Evolutionary conservation across 2,888 invertebrate genomes (phyloP), one percentile per base, ranked within the genome.

Genomic region (Campopleginae sp.): DNA sequence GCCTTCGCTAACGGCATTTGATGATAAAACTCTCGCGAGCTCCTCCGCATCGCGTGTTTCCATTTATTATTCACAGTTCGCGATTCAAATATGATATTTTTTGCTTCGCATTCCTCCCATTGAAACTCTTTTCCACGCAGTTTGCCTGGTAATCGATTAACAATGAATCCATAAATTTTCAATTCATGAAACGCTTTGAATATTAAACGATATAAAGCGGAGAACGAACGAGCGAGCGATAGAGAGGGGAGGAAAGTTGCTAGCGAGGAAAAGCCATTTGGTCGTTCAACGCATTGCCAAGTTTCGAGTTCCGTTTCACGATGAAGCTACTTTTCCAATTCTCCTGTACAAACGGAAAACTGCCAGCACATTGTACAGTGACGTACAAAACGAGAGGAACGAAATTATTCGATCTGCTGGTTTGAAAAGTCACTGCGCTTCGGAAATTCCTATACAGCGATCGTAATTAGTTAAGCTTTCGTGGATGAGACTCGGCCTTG

Each of bases 121-220:
- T 17, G 61, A 61, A 61, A 61, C 19, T 58, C 42, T 77, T 38
- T 58, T 48, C 54, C 17, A n/a, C 42, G 27, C 42, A 38, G 66
- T 75, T 77, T 75, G 19, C 48, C 23, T 46, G 27, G 27, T 70
- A 23, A 74, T 78, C 78, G 81, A 75, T 85, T 71, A 77, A 85
- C 61, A 71, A 54, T 65, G 51, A 75, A 54, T 79, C 63, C 46
- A 84, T 80, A 70, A 78, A 84, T 84, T 84, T 84, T 80, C 42
- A 44, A 75, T 71, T 61, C 54, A 58, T 31, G 75, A 84, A 42
- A 44, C 23, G 63, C 75, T 38, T 70, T 65, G 79, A 79, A 79
- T 85, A 79, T 75, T 79, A 65, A 85, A 75, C 51, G 58, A 46
- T 31, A 46, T 23, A 31, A 17, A 46, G 44, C 31, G 31, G n/a